Base-by-base conservation (phyloP, 2,797 vertebrate genomes). In the Coccyzus lansbergi region DNA sequence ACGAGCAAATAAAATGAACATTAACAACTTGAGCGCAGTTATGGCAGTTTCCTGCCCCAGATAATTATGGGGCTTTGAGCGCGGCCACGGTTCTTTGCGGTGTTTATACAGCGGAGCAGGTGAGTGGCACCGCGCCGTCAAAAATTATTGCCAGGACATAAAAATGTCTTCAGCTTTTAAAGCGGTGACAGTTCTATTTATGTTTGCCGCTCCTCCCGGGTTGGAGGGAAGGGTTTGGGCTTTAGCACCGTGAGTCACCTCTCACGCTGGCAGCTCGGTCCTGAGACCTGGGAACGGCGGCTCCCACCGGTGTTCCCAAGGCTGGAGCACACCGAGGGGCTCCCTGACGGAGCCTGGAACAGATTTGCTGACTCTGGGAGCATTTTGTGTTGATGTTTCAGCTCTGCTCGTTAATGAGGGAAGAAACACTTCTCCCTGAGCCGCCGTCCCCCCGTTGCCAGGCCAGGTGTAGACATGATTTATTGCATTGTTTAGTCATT, bases 401-500 rank as follows among this genome's bases (percentile, higher is more conserved):
- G 75, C 13, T 48, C 90, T 67, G 55, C 11, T 96, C 89, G 13
- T 88, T 95, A 96, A 70, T 34, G 42, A 95, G 94, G 92, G 58
- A 91, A 70, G 85, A 83, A 93, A 69, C 68, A 8, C 75, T 31
- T 88, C 74, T 88, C 80, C 67, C 68, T 8, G 68, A 33, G 6
- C 14, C 6, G 4, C 81, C 65, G 67, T 76, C 77, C 91, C 93
- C 70, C 71, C 28, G 1, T 38, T 64, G 82, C 86, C 90, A 88
- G 80, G 86, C 93, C 95, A 96, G 96, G 97, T 97, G 95, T 88
- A 86, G 93, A 92, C 82, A 95, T 97, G 97, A 97, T 97, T 97
- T 97, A 97, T 97, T 92, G 80, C 80, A 4, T 79, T 94, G 77
- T 82, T 95, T 86, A 95, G 94, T 95, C 93, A 95, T 97, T 96